phyloP scores from a whole-genome alignment of 2,797 vertebrate species.

The Hyperoplus immaculatus region DNA sequence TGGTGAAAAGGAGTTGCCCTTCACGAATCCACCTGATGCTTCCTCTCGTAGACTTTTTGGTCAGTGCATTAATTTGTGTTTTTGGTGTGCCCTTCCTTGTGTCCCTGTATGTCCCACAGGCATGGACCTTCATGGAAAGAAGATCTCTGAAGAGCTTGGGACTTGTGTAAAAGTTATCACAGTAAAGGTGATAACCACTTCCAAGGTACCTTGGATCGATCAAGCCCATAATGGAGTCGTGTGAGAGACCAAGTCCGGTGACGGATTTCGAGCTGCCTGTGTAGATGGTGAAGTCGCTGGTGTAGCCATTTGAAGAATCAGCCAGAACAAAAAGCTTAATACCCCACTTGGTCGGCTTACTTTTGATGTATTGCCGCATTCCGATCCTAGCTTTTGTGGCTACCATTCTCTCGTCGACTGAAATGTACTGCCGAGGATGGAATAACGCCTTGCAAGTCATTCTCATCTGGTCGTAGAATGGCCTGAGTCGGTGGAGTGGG shows the following conservation, averaged over 20 bases:
- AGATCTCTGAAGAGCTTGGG: neutral
- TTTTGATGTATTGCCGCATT: neutral
- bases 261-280: neutral
- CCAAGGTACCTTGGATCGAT: neutral
- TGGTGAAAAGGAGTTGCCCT: neutral
- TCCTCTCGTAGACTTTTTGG: neutral
- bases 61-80: neutral
- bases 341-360: constrained; percentile 7
- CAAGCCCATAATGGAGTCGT: neutral
- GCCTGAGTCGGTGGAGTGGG: neutral
- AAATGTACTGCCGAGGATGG: neutral
- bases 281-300: constrained; percentile 11
- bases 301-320: neutral
- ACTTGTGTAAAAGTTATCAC: constrained; percentile 8
- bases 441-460: constrained; percentile 4
- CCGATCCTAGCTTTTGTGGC: neutral
- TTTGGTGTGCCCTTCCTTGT: neutral
- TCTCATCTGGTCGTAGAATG: neutral
- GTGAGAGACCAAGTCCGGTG: neutral
- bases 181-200: neutral
- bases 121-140: neutral
- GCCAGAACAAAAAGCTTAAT: constrained; percentile 17
- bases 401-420: constrained; percentile 15
- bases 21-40: constrained; percentile 29
- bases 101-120: neutral